Evolutionary conservation across 2,888 invertebrate genomes (phyloP).

Genomic region (Aphodius granarius): DNA sequence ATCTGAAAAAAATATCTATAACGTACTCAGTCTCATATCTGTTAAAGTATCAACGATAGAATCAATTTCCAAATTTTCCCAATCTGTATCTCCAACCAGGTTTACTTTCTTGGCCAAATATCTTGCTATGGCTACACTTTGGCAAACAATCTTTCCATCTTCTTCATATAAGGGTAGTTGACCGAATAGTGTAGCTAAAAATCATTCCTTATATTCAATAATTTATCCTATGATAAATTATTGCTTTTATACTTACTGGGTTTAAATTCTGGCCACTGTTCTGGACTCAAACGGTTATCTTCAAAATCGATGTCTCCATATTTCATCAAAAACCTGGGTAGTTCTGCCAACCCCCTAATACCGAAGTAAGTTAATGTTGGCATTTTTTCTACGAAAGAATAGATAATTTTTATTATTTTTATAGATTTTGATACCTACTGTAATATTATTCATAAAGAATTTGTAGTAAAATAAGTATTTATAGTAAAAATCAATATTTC

Average conservation of each 20-base stretch:
- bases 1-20: neutral
- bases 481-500: too few relatives aligned
- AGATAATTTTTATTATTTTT: neutral
- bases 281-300: slow-evolving; percentile 17
- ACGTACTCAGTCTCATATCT: slow-evolving; percentile 61
- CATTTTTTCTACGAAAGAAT: neutral
- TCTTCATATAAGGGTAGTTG: slow-evolving; percentile 66
- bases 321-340: slow-evolving; percentile 18
- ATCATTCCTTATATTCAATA: too few relatives aligned
- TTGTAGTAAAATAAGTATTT: too few relatives aligned
- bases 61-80: slow-evolving; percentile 66
- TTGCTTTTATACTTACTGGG: slow-evolving; percentile 16
- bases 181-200: too few relatives aligned
- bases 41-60: slow-evolving; percentile 62
- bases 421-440: neutral
- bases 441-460: too few relatives aligned
- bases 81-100: slow-evolving; percentile 59
- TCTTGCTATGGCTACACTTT: slow-evolving; percentile 63
- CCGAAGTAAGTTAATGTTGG: slow-evolving; percentile 42
- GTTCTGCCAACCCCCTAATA: slow-evolving; percentile 39
- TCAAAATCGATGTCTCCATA: slow-evolving; percentile 25
- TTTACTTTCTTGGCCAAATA: slow-evolving; percentile 65
- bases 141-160: slow-evolving; percentile 63
- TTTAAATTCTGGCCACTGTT: slow-evolving; percentile 22
- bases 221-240: neutral